A percentile compares a stretch with the other conserved stretches of the same genome.
Evolutionary conservation across 2,113 vertebrate species (phyloP).

Genomic region (Sinocyclocheilus anshuiensis): DNA sequence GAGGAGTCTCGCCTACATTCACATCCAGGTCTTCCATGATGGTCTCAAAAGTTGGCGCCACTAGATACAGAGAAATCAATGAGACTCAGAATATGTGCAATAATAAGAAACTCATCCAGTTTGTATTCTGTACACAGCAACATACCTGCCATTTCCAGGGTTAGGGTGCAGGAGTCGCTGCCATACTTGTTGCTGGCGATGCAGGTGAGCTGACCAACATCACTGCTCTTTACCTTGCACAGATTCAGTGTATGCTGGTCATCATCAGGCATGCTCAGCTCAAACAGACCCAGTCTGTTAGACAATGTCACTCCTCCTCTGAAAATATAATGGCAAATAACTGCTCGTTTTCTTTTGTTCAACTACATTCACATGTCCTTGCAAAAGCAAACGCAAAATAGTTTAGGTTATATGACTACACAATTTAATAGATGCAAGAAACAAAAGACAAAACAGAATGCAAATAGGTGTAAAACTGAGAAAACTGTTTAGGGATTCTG

Average conservation of each 20-base stretch:
- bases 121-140: neutral
- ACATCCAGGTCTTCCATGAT: conserved; percentile 98
- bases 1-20: conserved; percentile 84
- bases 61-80: conserved; percentile 66
- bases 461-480: neutral
- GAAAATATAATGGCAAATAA: conserved; percentile 27
- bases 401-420: neutral
- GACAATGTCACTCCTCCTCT: conserved; percentile 80
- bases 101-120: neutral
- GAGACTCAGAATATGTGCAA: neutral
- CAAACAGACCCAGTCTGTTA: conserved; percentile 76
- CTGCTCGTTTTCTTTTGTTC: neutral
- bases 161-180: conserved; percentile 81
- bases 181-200: conserved; percentile 86
- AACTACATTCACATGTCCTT: neutral
- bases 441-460: neutral
- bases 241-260: conserved; percentile 89
- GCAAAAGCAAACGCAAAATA: neutral
- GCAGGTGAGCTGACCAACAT: conserved; percentile 81
- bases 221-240: conserved; percentile 76
- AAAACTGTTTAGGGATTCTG: neutral
- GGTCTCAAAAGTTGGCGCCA: conserved; percentile 90
- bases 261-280: conserved; percentile 89
- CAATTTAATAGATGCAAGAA: neutral
- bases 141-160: conserved; percentile 85